A percentile compares a stretch with the other conserved stretches of the same genome.
Conservation (phyloP, 2,797 vertebrate species). For the Cryptoblepharus egeriae region DNA sequence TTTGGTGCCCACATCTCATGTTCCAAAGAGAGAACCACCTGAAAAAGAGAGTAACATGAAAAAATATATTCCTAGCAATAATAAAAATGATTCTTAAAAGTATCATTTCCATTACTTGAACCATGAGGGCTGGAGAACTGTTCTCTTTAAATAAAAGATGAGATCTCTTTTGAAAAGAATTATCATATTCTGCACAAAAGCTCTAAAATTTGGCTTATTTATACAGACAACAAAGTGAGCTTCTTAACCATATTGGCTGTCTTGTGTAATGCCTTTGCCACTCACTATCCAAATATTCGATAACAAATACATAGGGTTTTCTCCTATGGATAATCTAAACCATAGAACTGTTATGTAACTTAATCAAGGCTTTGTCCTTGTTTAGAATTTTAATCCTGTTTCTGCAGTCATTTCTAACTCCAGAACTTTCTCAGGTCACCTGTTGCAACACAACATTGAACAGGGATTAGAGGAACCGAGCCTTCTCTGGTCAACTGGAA, state of each 20-base stretch:
- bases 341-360: neutral
- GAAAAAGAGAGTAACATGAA: constrained; percentile 29
- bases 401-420: constrained; percentile 19
- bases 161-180: neutral
- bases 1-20: constrained; percentile 93
- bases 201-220: neutral
- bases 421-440: constrained; percentile 10
- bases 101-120: neutral
- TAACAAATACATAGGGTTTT: neutral
- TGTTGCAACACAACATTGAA: neutral
- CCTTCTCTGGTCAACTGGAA: neutral
- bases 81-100: neutral
- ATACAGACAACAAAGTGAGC: neutral
- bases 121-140: neutral
- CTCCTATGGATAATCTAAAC: constrained; percentile 1
- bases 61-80: neutral
- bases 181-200: neutral
- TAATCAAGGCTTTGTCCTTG: constrained; percentile 17
- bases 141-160: neutral
- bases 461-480: neutral
- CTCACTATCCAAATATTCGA: constrained; percentile 12
- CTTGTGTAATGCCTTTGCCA: neutral
- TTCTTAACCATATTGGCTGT: neutral
- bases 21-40: constrained; percentile 93
- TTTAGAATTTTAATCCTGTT: neutral